Percentiles rank a stretch among this genome's conserved stretches.
phyloP scores from a whole-genome alignment of 2,888 invertebrate species.

The Adelphocoris suturalis region DNA sequence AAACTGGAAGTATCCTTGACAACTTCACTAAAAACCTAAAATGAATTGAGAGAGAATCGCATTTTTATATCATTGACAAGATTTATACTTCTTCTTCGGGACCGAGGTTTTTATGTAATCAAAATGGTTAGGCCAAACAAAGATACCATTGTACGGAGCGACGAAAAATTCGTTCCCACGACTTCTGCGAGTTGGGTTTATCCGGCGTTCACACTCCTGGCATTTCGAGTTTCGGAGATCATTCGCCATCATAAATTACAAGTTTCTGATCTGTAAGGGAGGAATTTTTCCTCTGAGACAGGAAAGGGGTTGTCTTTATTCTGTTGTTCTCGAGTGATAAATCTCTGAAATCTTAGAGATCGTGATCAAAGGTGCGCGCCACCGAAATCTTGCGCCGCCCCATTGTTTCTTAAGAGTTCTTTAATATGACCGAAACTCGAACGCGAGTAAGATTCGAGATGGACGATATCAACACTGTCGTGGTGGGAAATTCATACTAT shows the following conservation, averaged over 20 bases:
- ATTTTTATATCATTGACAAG: slow-evolving; percentile 17
- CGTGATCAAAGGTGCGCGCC: not conserved
- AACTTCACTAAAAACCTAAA: slow-evolving; percentile 9
- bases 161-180: not conserved
- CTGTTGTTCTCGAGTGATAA: not conserved
- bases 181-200: not conserved
- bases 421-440: not conserved
- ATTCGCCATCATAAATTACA: slow-evolving; percentile 5
- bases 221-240: slow-evolving; percentile 15
- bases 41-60: not conserved
- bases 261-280: slow-evolving; percentile 4
- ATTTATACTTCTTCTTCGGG: not conserved
- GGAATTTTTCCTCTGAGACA: not conserved
- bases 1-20: not conserved
- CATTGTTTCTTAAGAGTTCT: not conserved
- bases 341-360: not conserved
- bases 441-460: no score
- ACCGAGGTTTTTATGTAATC: slow-evolving; percentile 2
- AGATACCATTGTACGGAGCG: slow-evolving; percentile 6
- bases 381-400: not conserved
- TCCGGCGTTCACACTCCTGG: not conserved
- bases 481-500: no score
- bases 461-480: no score
- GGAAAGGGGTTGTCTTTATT: not conserved
- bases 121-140: slow-evolving; percentile 16